Conservation (phyloP, 2,888 invertebrate genomes). For the Cheilosia variabilis region DNA sequence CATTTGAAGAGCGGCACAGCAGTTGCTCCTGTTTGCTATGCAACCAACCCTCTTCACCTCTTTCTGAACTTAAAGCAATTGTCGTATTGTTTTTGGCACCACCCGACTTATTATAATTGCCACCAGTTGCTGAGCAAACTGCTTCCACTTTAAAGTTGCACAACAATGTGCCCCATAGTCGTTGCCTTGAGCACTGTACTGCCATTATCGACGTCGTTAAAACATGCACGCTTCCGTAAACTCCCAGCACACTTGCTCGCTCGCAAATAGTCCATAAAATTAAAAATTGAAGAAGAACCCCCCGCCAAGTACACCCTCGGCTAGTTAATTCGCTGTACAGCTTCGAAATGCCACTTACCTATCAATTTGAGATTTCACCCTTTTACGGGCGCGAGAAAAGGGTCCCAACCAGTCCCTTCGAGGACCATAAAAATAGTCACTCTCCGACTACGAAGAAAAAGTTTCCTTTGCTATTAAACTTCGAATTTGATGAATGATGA, state of each 20-base stretch:
- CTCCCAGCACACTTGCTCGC: not conserved
- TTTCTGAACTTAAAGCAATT: no score
- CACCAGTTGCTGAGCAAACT: conserved; percentile 15
- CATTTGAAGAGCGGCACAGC: no score
- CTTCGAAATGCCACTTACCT: conserved; percentile 62
- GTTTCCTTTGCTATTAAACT: conserved; percentile 68
- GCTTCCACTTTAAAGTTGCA: conserved; percentile 25
- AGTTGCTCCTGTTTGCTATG: no score
- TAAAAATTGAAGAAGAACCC: conserved; percentile 41
- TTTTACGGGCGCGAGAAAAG: conserved; percentile 10
- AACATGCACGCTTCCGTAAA: conserved; percentile 27
- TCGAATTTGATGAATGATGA: conserved; percentile 74
- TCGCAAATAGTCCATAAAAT: conserved; percentile 69
- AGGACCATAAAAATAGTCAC: conserved; percentile 33
- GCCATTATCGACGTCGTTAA: conserved; percentile 51
- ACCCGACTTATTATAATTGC: not conserved
- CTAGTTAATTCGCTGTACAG: conserved; percentile 41
- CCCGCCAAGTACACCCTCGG: not conserved
- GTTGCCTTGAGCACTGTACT: conserved; percentile 1
- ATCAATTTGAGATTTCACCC: conserved; percentile 65
- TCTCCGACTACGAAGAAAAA: conserved; percentile 9
- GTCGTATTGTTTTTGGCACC: not conserved
- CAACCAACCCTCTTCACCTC: no score
- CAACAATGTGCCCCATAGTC: conserved; percentile 51
- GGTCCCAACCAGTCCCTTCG: not conserved